A percentile compares a stretch with the other conserved stretches of the same genome.
Evolutionary conservation across 2,888 invertebrate genomes (phyloP).

Genomic region (Luffia ferchaultella): DNA sequence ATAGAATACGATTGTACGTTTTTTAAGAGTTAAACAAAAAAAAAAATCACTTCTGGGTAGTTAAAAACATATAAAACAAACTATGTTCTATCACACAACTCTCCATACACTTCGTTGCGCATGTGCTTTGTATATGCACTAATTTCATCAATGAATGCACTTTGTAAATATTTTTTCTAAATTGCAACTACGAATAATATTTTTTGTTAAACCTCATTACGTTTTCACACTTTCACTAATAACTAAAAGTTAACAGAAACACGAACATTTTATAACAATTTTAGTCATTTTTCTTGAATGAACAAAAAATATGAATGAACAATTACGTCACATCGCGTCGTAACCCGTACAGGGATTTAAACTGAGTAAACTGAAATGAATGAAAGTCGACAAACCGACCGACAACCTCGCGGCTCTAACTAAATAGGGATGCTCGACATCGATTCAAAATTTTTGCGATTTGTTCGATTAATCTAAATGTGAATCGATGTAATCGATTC

Average conservation of each 20-base stretch:
- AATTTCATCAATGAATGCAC: conserved; percentile 54
- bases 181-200: neutral
- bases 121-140: conserved; percentile 51
- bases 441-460: no score
- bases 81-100: no score
- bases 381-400: neutral
- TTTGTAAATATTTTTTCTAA: neutral
- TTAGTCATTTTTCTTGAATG: conserved; percentile 32
- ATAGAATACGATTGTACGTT: no score
- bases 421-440: no score
- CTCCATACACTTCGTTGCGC: conserved; percentile 46
- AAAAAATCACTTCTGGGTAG: no score
- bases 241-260: conserved; percentile 1
- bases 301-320: conserved; percentile 64
- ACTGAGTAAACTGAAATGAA: conserved; percentile 19
- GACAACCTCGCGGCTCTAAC: no score
- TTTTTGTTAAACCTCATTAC: neutral
- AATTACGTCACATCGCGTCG: conserved; percentile 61
- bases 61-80: no score
- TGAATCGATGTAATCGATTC: no score
- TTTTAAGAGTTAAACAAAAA: no score
- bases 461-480: no score
- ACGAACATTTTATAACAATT: conserved; percentile 3
- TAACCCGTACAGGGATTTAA: conserved; percentile 50
- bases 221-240: neutral